Percentiles rank a stretch among this genome's conserved stretches.
These are phyloP conservation scores for Porites evermanni DNA, from an alignment of 92 coral and sea anemone genomes.

Conservation along the genomic window DNA sequence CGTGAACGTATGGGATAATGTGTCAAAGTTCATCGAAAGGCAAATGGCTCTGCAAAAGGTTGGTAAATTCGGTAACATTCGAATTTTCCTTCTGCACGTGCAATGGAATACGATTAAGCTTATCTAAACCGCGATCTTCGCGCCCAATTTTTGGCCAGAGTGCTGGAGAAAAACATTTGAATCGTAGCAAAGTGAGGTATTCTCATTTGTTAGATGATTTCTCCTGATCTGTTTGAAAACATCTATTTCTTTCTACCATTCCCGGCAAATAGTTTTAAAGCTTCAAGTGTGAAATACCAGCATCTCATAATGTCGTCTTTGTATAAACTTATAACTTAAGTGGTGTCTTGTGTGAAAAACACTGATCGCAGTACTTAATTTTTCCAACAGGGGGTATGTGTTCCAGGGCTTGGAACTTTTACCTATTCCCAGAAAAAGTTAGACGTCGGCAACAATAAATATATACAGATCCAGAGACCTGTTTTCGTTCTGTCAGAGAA, in stretches of 20 bases:
- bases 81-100: slow-evolving; percentile 51
- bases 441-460: slow-evolving; percentile 93
- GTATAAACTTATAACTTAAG: background rate
- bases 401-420: slow-evolving; percentile 93
- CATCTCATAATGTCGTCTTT: too few relatives aligned
- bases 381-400: slow-evolving; percentile 85
- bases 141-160: background rate
- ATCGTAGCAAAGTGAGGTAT: background rate
- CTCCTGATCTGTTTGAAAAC: background rate
- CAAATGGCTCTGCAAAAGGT: slow-evolving; percentile 98
- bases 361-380: background rate
- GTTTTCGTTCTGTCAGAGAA: slow-evolving; percentile 96
- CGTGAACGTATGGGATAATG: slow-evolving; percentile 96
- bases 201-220: background rate
- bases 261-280: background rate
- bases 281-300: background rate
- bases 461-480: slow-evolving; percentile 91
- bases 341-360: background rate
- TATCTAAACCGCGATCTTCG: slow-evolving; percentile 3
- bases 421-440: slow-evolving; percentile 93
- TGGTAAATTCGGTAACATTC: background rate
- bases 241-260: background rate
- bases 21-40: slow-evolving; percentile 83
- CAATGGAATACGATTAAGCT: slow-evolving; percentile 27
- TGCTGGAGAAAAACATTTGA: background rate